These are phyloP conservation scores for Agriopis aurantiaria DNA, from an alignment of 2,888 invertebrate genomes.

Conservation along the genomic window DNA sequence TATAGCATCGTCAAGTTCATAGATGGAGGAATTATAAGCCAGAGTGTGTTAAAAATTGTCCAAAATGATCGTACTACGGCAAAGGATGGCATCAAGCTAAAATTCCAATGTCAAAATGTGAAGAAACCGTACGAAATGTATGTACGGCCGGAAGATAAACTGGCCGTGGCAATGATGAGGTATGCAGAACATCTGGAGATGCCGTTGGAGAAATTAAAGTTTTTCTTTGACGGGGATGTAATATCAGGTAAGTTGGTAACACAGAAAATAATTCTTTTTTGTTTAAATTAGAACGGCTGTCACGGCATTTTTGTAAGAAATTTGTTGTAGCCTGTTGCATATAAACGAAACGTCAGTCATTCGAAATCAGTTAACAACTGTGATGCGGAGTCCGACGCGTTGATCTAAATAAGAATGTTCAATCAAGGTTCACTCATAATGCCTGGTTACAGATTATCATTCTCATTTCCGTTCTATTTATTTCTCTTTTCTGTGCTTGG, in stretches of 20 bases:
- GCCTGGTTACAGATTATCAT: too few relatives aligned
- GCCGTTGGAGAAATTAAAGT: constrained; percentile 72
- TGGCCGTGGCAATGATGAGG: constrained; percentile 73
- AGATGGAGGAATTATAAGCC: constrained; percentile 74
- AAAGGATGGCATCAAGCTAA: constrained; percentile 65
- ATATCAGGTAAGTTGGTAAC: constrained; percentile 59
- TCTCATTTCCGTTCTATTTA: too few relatives aligned
- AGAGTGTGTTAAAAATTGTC: constrained; percentile 57
- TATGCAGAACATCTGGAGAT: constrained; percentile 78
- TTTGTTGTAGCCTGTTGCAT: too few relatives aligned
- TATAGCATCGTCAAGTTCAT: constrained; percentile 79
- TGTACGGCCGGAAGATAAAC: constrained; percentile 63
- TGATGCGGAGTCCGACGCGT: too few relatives aligned
- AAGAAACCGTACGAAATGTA: constrained; percentile 70
- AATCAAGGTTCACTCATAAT: too few relatives aligned
- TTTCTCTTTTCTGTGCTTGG: too few relatives aligned
- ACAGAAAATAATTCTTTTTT: too few relatives aligned
- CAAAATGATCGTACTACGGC: constrained; percentile 34
- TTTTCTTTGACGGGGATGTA: constrained; percentile 85
- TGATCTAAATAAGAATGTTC: too few relatives aligned
- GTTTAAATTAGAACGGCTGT: too few relatives aligned
- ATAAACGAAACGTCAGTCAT: too few relatives aligned
- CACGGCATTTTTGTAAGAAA: too few relatives aligned
- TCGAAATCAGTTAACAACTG: too few relatives aligned
- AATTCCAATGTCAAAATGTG: constrained; percentile 77